Percentiles rank a stretch among this genome's conserved stretches.
These are phyloP conservation scores for Montipora cactus DNA, from an alignment of 64 coral and sea anemone genomes.

Conservation along the genomic window DNA sequence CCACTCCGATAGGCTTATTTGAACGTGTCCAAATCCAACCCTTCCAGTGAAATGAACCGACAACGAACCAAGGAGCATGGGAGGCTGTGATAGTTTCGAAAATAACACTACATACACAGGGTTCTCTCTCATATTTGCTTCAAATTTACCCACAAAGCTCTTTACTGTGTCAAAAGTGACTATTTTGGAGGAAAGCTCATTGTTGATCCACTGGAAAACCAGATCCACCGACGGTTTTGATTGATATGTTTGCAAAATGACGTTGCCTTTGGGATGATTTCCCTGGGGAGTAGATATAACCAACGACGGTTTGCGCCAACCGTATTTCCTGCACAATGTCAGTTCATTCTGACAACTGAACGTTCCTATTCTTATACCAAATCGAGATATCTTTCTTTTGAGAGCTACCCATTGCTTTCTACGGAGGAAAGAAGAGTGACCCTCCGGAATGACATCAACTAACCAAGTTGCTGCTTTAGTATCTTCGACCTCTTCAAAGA, in stretches of 20 bases:
- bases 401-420: conserved; percentile 83
- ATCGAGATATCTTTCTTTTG: conserved; percentile 84
- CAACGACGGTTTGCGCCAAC: conserved; percentile 76
- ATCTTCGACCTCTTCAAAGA: conserved; percentile 98
- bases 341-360: conserved; percentile 92
- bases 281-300: conserved; percentile 88
- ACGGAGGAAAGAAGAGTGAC: conserved; percentile 41
- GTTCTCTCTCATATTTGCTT: conserved; percentile 46
- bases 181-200: conserved; percentile 76
- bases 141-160: conserved; percentile 65
- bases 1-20: conserved; percentile 51
- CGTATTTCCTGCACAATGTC: conserved; percentile 80
- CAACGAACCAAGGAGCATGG: conserved; percentile 85
- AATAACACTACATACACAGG: conserved; percentile 85
- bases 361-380: conserved; percentile 92
- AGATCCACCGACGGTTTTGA: conserved; percentile 81
- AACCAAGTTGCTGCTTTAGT: conserved; percentile 98
- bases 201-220: conserved; percentile 85
- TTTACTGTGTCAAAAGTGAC: conserved; percentile 44
- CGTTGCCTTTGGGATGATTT: conserved; percentile 96
- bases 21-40: conserved; percentile 89
- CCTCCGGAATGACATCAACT: conserved; percentile 86
- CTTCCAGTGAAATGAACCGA: conserved; percentile 95
- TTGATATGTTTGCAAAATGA: conserved; percentile 90
- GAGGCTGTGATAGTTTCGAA: conserved; percentile 78